Percentiles rank a stretch among this genome's conserved stretches.
Conservation (phyloP, 2,888 invertebrate species). For the Ophioninae sp. region DNA sequence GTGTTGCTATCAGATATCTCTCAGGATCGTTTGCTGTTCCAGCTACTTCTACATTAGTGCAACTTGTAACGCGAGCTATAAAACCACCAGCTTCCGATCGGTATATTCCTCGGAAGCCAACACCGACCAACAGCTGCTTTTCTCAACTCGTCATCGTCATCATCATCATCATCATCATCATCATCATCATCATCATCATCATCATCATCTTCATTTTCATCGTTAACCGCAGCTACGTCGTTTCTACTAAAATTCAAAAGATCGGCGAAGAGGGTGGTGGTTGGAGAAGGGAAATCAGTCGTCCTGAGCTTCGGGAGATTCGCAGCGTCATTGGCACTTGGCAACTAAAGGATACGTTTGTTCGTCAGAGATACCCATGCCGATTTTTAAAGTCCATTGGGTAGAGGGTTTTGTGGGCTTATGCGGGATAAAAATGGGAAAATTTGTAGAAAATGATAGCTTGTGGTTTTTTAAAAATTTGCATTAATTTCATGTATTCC, state of each 20-base stretch:
- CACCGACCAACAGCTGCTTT: conserved; percentile 44
- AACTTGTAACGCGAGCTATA: conserved; percentile 21
- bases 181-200: not conserved
- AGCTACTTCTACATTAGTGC: conserved; percentile 45
- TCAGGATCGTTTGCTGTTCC: conserved; percentile 43
- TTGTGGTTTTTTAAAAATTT: too few species aligned
- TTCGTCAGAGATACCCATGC: too few species aligned
- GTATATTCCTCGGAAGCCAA: conserved; percentile 53
- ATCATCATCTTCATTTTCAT: conserved; percentile 18
- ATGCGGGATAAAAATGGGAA: too few species aligned
- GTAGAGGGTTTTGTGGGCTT: too few species aligned
- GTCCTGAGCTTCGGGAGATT: not conserved
- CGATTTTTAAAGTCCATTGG: too few species aligned
- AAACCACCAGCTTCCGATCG: conserved; percentile 59
- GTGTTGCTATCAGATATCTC: conserved; percentile 60
- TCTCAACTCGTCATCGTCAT: conserved; percentile 47
- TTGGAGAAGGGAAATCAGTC: not conserved
- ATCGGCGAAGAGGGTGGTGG: not conserved
- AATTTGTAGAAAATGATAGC: too few species aligned
- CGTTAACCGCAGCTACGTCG: conserved; percentile 12
- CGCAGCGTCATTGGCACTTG: conserved; percentile 20
- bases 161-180: conserved; percentile 23
- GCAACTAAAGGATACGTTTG: not conserved
- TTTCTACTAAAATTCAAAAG: conserved; percentile 11
- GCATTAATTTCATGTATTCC: too few species aligned